A percentile compares a stretch with the other conserved stretches of the same genome.
These are phyloP conservation scores for Pristionchus pacificus DNA, from an alignment of 1,140 invertebrate genomes.

Conservation along the genomic window DNA sequence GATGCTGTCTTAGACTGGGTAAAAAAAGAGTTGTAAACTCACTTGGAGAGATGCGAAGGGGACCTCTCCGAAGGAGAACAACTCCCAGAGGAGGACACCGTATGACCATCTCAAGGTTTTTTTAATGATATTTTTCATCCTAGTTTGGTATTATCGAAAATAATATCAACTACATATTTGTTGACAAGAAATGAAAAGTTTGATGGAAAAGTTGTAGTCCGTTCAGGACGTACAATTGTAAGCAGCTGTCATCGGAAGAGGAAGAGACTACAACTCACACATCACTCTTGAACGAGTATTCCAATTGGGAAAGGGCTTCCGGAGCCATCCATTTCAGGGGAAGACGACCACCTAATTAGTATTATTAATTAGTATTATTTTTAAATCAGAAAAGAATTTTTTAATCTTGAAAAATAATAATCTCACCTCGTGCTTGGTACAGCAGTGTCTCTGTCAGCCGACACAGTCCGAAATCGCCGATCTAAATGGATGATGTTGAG, in stretches of 20 bases:
- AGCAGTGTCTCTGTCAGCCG: conserved; percentile 90
- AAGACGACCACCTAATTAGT: conserved; percentile 71
- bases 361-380: no score
- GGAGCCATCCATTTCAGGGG: conserved; percentile 97
- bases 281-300: conserved; percentile 46
- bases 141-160: neutral
- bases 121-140: neutral
- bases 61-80: conserved; percentile 48
- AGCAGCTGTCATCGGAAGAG: neutral
- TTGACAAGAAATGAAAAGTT: no score
- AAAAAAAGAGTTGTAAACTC: no score
- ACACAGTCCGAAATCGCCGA: conserved; percentile 93
- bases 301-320: conserved; percentile 73
- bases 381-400: no score
- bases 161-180: no score
- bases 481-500: conserved; percentile 60
- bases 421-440: conserved; percentile 80
- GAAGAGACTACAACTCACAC: conserved; percentile 26
- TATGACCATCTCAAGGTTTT: conserved; percentile 43
- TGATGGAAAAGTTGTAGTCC: no score
- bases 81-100: conserved; percentile 43
- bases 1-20: neutral
- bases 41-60: conserved; percentile 34
- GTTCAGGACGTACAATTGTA: neutral
- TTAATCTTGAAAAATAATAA: no score